Base-by-base conservation (phyloP, 1,140 invertebrate species). In the Drosophila sulfurigaster region DNA sequence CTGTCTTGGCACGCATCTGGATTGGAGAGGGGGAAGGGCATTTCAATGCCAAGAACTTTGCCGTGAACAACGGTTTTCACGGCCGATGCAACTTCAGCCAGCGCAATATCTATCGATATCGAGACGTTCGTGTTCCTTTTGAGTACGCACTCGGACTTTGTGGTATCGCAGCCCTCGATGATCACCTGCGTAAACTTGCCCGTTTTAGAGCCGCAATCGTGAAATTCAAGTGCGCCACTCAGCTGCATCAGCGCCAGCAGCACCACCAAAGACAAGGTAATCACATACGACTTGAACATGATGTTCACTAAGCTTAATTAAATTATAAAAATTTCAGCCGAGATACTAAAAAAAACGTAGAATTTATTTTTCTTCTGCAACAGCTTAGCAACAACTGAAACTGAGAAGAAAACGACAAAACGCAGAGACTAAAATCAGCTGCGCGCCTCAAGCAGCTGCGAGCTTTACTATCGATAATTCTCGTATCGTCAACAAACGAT, bases 11-110 rank as follows among this genome's bases (percentile, higher is more conserved):
- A 97, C 5, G 94, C 96, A 87, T 97, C 93, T 0, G 94, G 93
- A 81, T 97, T 94, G 5, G 94, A 91, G 66, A 97, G 80, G 8
- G 94, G 94, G 86, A 97, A 97, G 25, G 96, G 96, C 66, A 96
- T 93, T 1, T 95, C 94, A 10, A 96, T 85, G 51, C 94, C 95
- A 87, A 94, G 93, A 15, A 97, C 93, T 35, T 96, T 93, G 2
- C 96, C 96, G 92, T 96, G 95, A 0, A 96, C 95, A 1, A 95
- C 94, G 2, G 95, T 94, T 25, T 91, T 94, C 3, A 96, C 86
- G 2, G 73, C 72, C 0, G 75, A 51, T 4, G 85, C 86, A 48
- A 67, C 79, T 68, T 92, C 91, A 41, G 82, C 82, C 76, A 79
- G 6, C 3, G 92, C 94, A 65, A 96, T 95, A 28, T 93, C 93